phyloP scores from a whole-genome alignment of 2,888 invertebrate genomes.

The Ochropleura plecta region DNA sequence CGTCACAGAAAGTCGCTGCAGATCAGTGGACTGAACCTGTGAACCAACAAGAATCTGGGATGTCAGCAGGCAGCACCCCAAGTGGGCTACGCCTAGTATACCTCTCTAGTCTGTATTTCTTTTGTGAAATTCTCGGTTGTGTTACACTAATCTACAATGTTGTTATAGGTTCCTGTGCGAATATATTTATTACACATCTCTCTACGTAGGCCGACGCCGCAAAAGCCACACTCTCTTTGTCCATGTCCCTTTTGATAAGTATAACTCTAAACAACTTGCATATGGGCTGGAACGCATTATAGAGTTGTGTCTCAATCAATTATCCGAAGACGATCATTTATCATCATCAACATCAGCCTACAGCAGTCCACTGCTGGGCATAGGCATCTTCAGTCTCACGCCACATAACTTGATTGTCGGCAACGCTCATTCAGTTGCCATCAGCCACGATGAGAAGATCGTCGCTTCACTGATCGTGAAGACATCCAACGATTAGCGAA shows the following conservation, averaged over 20 bases:
- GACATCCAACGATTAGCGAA: too few species aligned
- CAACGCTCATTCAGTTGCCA: too few species aligned
- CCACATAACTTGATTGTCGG: too few species aligned
- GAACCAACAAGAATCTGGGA: neutral
- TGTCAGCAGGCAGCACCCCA: neutral
- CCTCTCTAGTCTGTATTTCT: neutral
- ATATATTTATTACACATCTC: constrained; percentile 22
- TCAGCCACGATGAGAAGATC: too few species aligned
- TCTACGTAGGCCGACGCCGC: neutral
- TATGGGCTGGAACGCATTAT: constrained; percentile 24
- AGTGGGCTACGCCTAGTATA: neutral
- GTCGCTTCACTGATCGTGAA: too few species aligned
- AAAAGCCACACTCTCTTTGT: constrained; percentile 3
- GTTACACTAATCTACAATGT: neutral
- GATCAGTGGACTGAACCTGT: neutral
- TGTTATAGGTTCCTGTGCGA: constrained; percentile 15
- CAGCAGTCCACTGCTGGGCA: too few species aligned
- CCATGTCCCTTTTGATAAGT: constrained; percentile 5
- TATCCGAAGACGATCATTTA: neutral
- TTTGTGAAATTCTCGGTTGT: neutral
- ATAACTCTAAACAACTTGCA: constrained; percentile 5
- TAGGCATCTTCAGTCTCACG: too few species aligned
- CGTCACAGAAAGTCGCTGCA: neutral
- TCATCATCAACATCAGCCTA: too few species aligned
- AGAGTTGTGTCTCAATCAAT: constrained; percentile 16